A percentile compares a stretch with the other conserved stretches of the same genome.
These are phyloP conservation scores for Lepidothrix coronata DNA, from an alignment of 2,113 vertebrate genomes.

Conservation along the genomic window DNA sequence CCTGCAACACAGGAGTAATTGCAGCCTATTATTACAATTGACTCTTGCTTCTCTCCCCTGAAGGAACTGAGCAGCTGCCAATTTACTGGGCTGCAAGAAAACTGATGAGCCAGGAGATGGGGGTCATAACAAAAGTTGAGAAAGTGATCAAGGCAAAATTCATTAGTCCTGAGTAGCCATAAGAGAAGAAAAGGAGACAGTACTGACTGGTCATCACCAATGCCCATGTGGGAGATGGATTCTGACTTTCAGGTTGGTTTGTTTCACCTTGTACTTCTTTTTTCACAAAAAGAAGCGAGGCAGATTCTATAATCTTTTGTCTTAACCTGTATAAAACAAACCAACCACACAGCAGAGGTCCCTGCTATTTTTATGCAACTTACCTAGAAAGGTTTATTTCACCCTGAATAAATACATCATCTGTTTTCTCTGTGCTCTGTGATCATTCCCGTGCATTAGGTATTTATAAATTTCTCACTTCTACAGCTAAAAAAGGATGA, in stretches of 20 bases:
- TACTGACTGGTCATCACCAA: not conserved
- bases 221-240: not conserved
- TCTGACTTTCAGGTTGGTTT: not conserved
- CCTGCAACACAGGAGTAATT: slow-evolving; percentile 51
- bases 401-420: not conserved
- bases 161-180: slow-evolving; percentile 8
- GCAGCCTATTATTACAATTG: slow-evolving; percentile 48
- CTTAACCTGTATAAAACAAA: not conserved
- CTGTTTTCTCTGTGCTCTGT: not conserved
- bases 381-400: not conserved
- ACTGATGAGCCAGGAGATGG: slow-evolving; percentile 32
- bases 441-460: not conserved
- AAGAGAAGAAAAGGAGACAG: not conserved
- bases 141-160: slow-evolving; percentile 46
- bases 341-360: not conserved
- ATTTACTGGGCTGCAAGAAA: slow-evolving; percentile 34
- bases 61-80: slow-evolving; percentile 53
- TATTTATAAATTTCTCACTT: not conserved
- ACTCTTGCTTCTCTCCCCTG: slow-evolving; percentile 28
- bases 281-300: not conserved
- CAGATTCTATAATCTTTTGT: not conserved
- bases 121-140: slow-evolving; percentile 13
- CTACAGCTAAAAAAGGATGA: not conserved
- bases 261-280: not conserved
- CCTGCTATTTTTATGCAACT: not conserved